phyloP scores from a whole-genome alignment of 2,797 vertebrate species.

The Cynopterus sphinx region DNA sequence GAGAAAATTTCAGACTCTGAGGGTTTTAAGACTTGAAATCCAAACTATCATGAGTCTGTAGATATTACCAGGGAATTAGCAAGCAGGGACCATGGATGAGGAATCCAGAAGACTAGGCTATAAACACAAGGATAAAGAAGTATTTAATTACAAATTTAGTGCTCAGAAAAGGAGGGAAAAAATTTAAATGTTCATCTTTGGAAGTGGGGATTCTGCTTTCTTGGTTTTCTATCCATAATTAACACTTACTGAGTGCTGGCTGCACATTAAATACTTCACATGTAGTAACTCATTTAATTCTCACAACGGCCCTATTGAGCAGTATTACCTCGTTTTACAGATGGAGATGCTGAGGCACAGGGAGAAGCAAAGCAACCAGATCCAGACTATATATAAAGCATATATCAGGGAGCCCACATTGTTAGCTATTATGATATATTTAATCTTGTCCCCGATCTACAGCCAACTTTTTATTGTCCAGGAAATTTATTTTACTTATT shows the following conservation, averaged over 20 bases:
- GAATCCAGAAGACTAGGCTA: neutral
- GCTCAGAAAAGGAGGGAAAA: neutral
- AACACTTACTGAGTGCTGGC: neutral
- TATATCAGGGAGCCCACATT: rapidly evolving
- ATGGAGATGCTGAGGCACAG: neutral
- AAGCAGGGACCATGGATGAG: neutral
- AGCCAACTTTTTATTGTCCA: neutral
- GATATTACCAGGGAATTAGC: neutral
- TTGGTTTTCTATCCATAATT: neutral
- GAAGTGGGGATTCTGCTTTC: neutral
- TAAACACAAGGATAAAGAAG: neutral
- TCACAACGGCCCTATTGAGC: rapidly evolving
- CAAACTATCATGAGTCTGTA: neutral
- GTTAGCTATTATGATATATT: neutral
- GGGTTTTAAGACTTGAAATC: neutral
- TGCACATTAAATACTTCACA: neutral
- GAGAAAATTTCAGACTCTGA: neutral
- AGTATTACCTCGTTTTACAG: neutral
- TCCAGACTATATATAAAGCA: neutral
- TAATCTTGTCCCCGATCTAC: neutral
- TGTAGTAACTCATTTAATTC: neutral
- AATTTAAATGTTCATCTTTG: neutral
- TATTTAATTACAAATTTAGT: neutral
- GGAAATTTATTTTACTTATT: neutral
- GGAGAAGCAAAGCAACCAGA: neutral